Percentiles rank a stretch among this genome's conserved stretches.
Conservation (phyloP, 2,113 vertebrate species). For the Ifrita kowaldi region DNA sequence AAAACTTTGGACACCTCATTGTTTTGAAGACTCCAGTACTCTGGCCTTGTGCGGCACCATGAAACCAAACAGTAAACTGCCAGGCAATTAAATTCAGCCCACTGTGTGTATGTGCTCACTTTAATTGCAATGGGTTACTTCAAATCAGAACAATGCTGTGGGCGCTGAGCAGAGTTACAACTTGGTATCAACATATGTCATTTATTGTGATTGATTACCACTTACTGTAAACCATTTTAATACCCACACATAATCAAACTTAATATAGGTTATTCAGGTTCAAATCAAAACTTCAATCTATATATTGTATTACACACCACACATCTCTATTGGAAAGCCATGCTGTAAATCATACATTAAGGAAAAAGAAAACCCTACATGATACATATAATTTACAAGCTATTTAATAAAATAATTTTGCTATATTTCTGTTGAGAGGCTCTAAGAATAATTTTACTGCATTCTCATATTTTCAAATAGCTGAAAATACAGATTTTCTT, state of each 20-base stretch:
- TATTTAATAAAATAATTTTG: not conserved
- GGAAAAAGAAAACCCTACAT: not conserved
- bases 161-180: not conserved
- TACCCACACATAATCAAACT: not conserved
- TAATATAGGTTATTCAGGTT: not conserved
- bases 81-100: not conserved
- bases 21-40: not conserved
- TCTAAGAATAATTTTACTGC: not conserved
- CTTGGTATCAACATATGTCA: not conserved
- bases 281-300: not conserved
- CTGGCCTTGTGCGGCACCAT: not conserved
- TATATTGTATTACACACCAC: not conserved
- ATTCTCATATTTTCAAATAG: not conserved
- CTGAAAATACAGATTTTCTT: not conserved
- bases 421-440: not conserved
- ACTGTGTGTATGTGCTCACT: not conserved
- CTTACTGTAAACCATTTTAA: constrained; percentile 2
- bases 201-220: not conserved
- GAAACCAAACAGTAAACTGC: not conserved
- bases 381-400: not conserved
- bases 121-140: not conserved
- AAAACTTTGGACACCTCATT: not conserved
- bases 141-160: not conserved
- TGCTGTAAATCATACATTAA: not conserved
- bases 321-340: not conserved